Evolutionary conservation across 2,113 vertebrate species (phyloP).

Genomic region (Elephantulus edwardii): DNA sequence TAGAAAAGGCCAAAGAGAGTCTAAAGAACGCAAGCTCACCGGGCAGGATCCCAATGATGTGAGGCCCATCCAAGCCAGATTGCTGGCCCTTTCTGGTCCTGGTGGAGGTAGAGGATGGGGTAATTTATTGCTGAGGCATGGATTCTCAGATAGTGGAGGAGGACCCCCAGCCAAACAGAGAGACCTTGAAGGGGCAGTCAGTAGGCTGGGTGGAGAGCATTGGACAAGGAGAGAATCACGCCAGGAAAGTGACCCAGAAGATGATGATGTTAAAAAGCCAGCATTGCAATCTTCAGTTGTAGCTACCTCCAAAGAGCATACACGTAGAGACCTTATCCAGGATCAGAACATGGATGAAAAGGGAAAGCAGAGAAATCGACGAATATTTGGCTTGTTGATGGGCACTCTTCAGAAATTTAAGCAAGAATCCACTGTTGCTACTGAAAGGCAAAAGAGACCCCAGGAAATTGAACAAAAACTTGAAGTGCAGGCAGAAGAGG

Average conservation of each 20-base stretch:
- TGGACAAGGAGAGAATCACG: slow-evolving; percentile 93
- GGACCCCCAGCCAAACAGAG: too few relatives aligned
- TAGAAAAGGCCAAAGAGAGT: too few relatives aligned
- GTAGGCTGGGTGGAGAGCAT: slow-evolving; percentile 93
- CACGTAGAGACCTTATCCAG: slow-evolving; percentile 96
- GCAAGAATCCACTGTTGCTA: too few relatives aligned
- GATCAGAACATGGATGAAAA: too few relatives aligned
- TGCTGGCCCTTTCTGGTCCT: too few relatives aligned
- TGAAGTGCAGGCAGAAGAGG: slow-evolving; percentile 94
- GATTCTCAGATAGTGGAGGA: too few relatives aligned
- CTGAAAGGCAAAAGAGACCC: slow-evolving; percentile 93
- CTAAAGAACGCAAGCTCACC: too few relatives aligned
- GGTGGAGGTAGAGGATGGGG: too few relatives aligned
- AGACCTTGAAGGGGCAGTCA: too few relatives aligned
- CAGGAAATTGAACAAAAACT: slow-evolving; percentile 94
- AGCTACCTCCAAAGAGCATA: slow-evolving; percentile 98
- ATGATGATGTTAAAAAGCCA: slow-evolving; percentile 97
- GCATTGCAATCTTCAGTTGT: slow-evolving; percentile 97
- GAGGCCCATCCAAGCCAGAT: too few relatives aligned
- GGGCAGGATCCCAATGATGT: too few relatives aligned
- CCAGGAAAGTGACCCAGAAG: slow-evolving; percentile 95
- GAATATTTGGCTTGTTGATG: slow-evolving; percentile 98
- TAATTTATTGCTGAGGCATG: slow-evolving; percentile 62
- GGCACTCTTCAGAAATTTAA: slow-evolving; percentile 96
- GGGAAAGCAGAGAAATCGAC: slow-evolving; percentile 97